Evolutionary conservation across 2,113 vertebrate species (phyloP).

Genomic region (Heptranchias perlo): DNA sequence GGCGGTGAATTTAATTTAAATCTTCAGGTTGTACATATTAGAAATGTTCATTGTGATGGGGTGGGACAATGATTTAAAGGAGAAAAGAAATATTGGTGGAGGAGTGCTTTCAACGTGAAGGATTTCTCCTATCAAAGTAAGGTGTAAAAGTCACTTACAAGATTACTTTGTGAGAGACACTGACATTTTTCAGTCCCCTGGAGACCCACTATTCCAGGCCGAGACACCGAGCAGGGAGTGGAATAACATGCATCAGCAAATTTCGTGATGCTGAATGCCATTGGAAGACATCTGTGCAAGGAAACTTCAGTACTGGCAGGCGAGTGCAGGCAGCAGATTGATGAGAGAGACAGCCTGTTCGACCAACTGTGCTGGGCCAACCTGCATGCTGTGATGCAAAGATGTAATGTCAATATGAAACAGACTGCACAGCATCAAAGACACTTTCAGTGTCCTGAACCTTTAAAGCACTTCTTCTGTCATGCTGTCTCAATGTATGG

Average conservation of each 20-base stretch:
- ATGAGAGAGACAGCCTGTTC: not conserved
- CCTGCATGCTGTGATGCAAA: conserved; percentile 21
- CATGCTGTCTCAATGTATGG: not conserved
- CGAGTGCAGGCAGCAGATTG: not conserved
- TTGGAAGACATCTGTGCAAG: not conserved
- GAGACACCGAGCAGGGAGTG: not conserved
- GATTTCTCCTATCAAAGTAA: not conserved
- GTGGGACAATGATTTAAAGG: not conserved
- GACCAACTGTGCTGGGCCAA: conserved; percentile 9
- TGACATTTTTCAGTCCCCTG: not conserved
- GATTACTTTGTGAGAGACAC: not conserved
- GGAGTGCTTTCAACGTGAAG: not conserved
- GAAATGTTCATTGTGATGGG: too few species aligned
- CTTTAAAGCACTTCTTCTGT: conserved; percentile 26
- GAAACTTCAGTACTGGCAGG: not conserved
- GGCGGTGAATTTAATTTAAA: too few species aligned
- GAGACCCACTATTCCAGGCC: not conserved
- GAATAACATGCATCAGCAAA: not conserved
- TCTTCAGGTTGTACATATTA: too few species aligned
- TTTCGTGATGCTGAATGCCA: not conserved
- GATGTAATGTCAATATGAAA: conserved; percentile 21
- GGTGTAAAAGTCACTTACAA: not conserved
- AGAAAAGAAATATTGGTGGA: not conserved
- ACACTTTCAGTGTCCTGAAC: conserved; percentile 13
- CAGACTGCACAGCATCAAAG: conserved; percentile 33